Evolutionary conservation across 2,113 vertebrate species (phyloP), one percentile per base, ranked within the genome.

Genomic region (Plestiodon gilberti): DNA sequence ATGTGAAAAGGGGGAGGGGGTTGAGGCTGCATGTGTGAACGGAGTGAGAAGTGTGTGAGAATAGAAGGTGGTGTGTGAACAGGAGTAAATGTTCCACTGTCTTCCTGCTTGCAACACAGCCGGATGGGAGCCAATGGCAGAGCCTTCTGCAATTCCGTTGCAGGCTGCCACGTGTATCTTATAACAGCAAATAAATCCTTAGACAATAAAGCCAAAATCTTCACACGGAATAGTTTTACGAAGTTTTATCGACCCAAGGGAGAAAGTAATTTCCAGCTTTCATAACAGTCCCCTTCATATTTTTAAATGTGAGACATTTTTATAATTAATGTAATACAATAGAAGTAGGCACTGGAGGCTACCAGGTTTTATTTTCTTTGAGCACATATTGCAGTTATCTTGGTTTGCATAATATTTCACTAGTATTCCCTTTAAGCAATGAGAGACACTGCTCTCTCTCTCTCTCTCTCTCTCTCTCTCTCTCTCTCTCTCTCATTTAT

Each of bases 281-380:
- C 83, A n/a, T 81, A 88, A 82, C 1, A 85, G 35, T 91, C 77
- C 82, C 87, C 82, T 87, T 88, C 0, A 91, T 23, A 85, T 87
- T 91, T 77, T 78, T 71, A 65, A 84, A 91, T 87, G 6, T 88
- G 35, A 88, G 48, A 20, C 10, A 71, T 90, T 91, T 81, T 1
- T 61, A 83, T 92, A 94, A 92, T 88, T 91, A 84, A 91, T 85
- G 14, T 77, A 88, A 90, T 79, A 81, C 9, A 73, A 92, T 90
- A 78, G 83, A 83, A 90, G 64, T 59, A 89, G 15, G 57, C 4
- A 88, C 83, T 89, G 17, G 82, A 83, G 28, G 11, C 52, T 35
- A 76, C 43, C 64, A 52, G 25, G 0, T 81, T 95, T 91, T 65
- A 75, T 73, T 83, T 83, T 57, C 69, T 59, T 38, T 30, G 48